Base-by-base conservation (phyloP, 2,113 vertebrate genomes). In the Apus apus region DNA sequence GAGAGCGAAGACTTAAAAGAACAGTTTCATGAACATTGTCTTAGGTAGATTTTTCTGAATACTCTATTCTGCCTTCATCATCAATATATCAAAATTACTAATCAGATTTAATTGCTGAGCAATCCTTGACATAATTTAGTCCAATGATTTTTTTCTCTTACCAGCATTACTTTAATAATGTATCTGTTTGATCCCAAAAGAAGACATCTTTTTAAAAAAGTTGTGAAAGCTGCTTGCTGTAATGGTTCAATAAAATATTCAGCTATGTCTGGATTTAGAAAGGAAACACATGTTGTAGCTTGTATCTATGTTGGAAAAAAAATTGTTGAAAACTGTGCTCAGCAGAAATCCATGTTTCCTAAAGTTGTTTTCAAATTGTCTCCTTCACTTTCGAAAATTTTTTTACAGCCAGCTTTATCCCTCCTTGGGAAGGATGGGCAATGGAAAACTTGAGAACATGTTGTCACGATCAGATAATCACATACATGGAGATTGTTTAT, bases 311-410 rank as follows among this genome's bases (percentile, higher is more conserved):
- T 9, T 83, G 75, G 87, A 64, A 89, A 90, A 66, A 73, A 62
- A 6, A 70, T 58, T 93, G 82, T 77, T 93, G 95, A 88, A 89
- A 90, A 88, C 60, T 51, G 36, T 82, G 75, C 82, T 83, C 83
- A 88, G 85, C 79, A 60, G 82, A 78, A 90, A 67, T 86, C 30
- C 21, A 9, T 46, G 38, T 72, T 88, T 91, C 84, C 76, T 94
- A 29, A 75, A 53, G 77, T 93, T 84, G 65, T 94, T 91, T 89
- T 90, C 80, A 80, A 60, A 61, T 92, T 93, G 94, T 94, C 73
- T 89, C 32, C 53, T 78, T 75, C 40, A 22, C 27, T 85, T 82
- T 23, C 58, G n/a, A 62, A 72, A 91, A 34, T 43, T 61, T 45
- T 36, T 76, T 82, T 45, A 40, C 6, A 40, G 20, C 9, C n/a